Evolutionary conservation across 1,140 invertebrate genomes (phyloP).

Genomic region (Eumeta japonica): DNA sequence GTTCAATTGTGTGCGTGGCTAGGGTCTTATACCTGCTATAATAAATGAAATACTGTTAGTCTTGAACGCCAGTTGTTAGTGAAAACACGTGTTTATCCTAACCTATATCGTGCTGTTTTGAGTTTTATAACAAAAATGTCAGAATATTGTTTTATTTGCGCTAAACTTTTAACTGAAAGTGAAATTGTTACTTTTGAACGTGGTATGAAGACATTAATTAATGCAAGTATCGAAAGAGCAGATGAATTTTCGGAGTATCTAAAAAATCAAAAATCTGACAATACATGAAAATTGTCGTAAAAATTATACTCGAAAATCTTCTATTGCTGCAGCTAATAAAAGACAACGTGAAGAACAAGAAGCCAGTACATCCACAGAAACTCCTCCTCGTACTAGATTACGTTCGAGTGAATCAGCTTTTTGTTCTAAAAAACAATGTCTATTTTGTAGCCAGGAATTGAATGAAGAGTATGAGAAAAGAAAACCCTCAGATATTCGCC

Average conservation of each 20-base stretch:
- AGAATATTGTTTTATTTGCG: constrained; percentile 14
- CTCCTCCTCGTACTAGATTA: constrained; percentile 11
- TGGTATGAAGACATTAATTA: too few species aligned
- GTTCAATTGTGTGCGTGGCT: constrained; percentile 17
- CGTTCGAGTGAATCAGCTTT: constrained; percentile 16
- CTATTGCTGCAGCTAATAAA: too few species aligned
- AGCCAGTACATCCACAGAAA: constrained; percentile 9
- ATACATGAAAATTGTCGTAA: too few species aligned
- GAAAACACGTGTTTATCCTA: constrained; percentile 11
- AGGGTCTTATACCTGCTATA: constrained; percentile 14
- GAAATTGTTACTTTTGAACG: constrained; percentile 16
- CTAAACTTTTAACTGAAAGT: too few species aligned
- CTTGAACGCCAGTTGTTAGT: constrained; percentile 9
- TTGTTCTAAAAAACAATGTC: constrained; percentile 16
- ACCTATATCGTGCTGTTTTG: too few species aligned
- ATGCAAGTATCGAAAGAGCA: constrained; percentile 15
- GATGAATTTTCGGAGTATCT: constrained; percentile 12
- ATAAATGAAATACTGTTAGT: constrained; percentile 12
- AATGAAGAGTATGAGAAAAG: too few species aligned
- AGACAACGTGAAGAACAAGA: constrained; percentile 9
- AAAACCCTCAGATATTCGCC: too few species aligned
- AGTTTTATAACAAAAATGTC: constrained; percentile 13
- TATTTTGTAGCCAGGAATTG: constrained; percentile 16
- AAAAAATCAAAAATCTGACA: constrained; percentile 11
- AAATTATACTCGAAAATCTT: too few species aligned